Conservation (phyloP, 2,113 vertebrate species). For the Epinephelus cyanopodus region DNA sequence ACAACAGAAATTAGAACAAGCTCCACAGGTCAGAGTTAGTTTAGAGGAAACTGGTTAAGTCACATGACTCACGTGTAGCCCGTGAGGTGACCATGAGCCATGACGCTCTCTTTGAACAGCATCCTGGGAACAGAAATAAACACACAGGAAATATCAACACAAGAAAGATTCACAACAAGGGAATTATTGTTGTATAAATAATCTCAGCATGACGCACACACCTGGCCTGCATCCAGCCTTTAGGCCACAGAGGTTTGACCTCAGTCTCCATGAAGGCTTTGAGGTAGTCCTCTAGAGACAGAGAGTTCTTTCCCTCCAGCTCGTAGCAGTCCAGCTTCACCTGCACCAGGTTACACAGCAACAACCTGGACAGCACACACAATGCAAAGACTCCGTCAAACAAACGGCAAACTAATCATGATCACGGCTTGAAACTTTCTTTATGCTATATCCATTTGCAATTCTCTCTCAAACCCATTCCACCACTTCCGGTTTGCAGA, state of each 20-base stretch:
- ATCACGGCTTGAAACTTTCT: background rate
- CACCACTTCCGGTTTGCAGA: too few species aligned
- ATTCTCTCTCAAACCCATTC: too few species aligned
- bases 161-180: background rate
- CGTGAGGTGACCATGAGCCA: conserved; percentile 95
- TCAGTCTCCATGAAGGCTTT: conserved; percentile 99
- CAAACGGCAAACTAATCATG: fast-evolving
- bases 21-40: background rate
- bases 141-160: background rate
- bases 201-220: conserved; percentile 33
- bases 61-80: conserved; percentile 92
- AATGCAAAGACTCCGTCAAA: background rate
- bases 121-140: conserved; percentile 85
- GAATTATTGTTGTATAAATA: background rate
- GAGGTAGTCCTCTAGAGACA: conserved; percentile 97
- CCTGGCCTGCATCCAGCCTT: conserved; percentile 99
- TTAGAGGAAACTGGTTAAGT: background rate
- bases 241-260: conserved; percentile 98
- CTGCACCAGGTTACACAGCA: conserved; percentile 96
- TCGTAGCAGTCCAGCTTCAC: conserved; percentile 98
- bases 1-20: background rate
- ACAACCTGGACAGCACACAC: conserved; percentile 82
- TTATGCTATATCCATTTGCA: too few species aligned
- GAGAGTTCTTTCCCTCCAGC: conserved; percentile 93
- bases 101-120: conserved; percentile 96